Evolutionary conservation across 2,797 vertebrate genomes (phyloP).

Genomic region (Neopelma chrysocephalum): DNA sequence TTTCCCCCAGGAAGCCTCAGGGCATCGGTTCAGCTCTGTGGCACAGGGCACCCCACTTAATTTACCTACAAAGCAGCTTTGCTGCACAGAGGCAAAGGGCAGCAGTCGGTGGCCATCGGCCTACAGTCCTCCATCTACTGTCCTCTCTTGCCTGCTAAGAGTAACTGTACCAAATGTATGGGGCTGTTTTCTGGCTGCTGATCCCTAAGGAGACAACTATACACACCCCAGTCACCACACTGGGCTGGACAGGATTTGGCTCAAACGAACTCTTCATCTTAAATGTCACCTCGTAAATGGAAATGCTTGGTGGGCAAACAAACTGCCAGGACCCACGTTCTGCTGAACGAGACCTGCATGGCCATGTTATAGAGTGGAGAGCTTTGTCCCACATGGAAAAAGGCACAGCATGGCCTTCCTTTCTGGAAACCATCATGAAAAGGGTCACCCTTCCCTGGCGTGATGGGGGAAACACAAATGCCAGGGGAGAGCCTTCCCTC

Average conservation of each 20-base stretch:
- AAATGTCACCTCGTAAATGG: background rate
- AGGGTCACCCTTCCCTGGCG: background rate
- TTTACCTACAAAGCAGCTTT: background rate
- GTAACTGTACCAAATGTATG: background rate
- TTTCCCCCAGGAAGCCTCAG: background rate
- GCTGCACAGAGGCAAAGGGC: background rate
- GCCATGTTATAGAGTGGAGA: background rate
- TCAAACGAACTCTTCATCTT: background rate
- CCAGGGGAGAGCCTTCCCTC: background rate
- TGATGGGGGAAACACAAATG: accelerated
- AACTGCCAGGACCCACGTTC: background rate
- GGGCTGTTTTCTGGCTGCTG: background rate
- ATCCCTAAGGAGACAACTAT: background rate
- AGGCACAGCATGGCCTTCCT: background rate
- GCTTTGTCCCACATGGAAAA: background rate
- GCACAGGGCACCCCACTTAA: background rate
- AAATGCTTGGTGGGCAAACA: background rate
- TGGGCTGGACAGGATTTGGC: background rate
- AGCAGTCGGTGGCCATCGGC: background rate
- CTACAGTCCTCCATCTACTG: background rate
- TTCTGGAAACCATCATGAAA: background rate
- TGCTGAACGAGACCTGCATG: background rate
- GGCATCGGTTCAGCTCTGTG: background rate
- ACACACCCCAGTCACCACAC: background rate
- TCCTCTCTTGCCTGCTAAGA: background rate